phyloP scores from a whole-genome alignment of 2,113 vertebrate genomes.

The Sturnira hondurensis region DNA sequence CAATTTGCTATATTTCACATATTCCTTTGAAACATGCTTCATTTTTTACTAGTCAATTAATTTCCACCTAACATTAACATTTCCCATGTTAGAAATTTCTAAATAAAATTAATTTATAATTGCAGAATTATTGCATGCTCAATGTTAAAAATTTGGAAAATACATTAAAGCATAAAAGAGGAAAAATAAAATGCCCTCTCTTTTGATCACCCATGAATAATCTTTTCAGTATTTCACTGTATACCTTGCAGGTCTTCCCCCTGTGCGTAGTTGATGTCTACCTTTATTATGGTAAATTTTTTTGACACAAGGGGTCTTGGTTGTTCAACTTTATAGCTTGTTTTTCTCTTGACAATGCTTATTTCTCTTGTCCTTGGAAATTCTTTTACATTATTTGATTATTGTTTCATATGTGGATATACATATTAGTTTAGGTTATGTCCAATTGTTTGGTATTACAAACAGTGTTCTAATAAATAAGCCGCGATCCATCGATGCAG shows the following conservation, averaged over 20 bases:
- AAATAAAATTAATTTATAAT: neutral
- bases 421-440: neutral
- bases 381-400: neutral
- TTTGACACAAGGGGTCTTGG: neutral
- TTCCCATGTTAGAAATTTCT: neutral
- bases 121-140: neutral
- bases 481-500: neutral
- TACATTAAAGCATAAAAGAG: neutral
- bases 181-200: neutral
- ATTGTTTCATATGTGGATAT: neutral
- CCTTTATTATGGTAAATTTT: neutral
- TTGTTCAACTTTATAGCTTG: neutral
- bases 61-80: neutral
- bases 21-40: neutral
- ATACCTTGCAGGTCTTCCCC: neutral
- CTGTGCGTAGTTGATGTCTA: neutral
- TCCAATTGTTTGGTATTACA: neutral
- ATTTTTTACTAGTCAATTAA: neutral
- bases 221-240: neutral
- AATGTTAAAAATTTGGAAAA: neutral
- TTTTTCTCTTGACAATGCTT: neutral
- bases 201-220: neutral
- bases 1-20: neutral
- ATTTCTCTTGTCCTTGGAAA: neutral
- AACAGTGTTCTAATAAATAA: neutral